phyloP scores from a whole-genome alignment of 2,113 vertebrate genomes.

The Pterophyllum scalare region DNA sequence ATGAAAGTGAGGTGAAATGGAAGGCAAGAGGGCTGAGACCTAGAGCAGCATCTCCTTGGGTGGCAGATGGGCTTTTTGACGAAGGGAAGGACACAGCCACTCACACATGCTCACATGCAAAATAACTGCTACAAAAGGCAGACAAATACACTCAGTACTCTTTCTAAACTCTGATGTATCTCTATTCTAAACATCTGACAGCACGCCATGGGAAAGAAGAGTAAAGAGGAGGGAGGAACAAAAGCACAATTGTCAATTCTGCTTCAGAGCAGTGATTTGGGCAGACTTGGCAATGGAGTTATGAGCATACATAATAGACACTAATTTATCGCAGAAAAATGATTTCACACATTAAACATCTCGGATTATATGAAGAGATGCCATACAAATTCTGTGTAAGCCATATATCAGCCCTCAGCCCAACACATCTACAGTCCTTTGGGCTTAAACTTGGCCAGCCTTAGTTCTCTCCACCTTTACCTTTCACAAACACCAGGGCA shows the following conservation, averaged over 20 bases:
- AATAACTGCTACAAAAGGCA: neutral
- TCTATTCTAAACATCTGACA: neutral
- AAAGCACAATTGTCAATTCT: slow-evolving; percentile 29
- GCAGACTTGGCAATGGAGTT: neutral
- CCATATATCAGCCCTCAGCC: slow-evolving; percentile 20
- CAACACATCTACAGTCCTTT: slow-evolving; percentile 39
- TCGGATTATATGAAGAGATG: slow-evolving; percentile 1
- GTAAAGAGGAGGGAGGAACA: neutral
- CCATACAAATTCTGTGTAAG: neutral
- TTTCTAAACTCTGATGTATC: slow-evolving; percentile 8
- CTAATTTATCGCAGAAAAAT: neutral
- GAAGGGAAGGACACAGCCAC: slow-evolving; percentile 1
- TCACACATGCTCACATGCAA: neutral
- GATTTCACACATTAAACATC: neutral
- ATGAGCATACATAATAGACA: neutral
- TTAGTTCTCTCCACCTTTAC: slow-evolving; percentile 45
- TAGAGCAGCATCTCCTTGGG: neutral
- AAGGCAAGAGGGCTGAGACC: neutral
- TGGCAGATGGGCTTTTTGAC: slow-evolving; percentile 37
- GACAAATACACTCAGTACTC: neutral
- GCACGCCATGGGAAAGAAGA: slow-evolving; percentile 6
- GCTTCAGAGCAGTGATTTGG: neutral
- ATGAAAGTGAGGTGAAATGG: slow-evolving; percentile 15
- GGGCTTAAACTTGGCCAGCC: slow-evolving; percentile 12
- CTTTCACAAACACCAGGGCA: slow-evolving; percentile 45